Conservation (phyloP, 2,113 vertebrate species). For the Oxyruncus cristatus region DNA sequence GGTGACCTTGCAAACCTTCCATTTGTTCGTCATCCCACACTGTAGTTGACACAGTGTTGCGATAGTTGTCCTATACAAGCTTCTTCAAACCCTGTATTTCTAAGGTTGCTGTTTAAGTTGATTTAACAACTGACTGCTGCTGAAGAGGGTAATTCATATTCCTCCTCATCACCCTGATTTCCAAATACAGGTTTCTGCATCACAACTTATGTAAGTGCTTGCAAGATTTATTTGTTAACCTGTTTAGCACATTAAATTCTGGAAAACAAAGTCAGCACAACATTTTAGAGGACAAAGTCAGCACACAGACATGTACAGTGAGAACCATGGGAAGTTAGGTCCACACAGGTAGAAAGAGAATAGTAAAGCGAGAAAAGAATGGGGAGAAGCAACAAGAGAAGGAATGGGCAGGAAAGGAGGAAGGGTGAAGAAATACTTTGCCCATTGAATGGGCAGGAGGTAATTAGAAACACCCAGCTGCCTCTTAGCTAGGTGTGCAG, state of each 20-base stretch:
- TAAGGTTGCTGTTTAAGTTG: neutral
- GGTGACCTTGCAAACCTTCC: neutral
- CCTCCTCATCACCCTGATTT: neutral
- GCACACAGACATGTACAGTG: neutral
- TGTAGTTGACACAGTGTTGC: neutral
- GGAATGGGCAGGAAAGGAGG: neutral
- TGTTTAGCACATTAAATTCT: neutral
- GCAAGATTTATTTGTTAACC: neutral
- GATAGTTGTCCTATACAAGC: neutral
- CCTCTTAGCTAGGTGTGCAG: neutral
- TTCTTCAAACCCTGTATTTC: neutral
- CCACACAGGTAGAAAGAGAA: neutral
- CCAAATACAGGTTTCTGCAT: neutral
- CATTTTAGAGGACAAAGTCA: neutral
- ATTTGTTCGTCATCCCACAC: neutral
- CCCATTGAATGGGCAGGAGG: neutral
- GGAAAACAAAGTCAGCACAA: neutral
- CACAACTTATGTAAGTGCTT: neutral
- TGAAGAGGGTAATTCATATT: neutral
- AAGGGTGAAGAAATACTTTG: neutral
- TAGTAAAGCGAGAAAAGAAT: neutral
- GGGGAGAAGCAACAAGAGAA: neutral
- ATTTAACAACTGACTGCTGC: neutral
- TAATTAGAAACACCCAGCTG: neutral
- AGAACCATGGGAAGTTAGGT: neutral